Evolutionary conservation across 2,113 vertebrate species (phyloP).

Genomic region (Pelmatolapia mariae): DNA sequence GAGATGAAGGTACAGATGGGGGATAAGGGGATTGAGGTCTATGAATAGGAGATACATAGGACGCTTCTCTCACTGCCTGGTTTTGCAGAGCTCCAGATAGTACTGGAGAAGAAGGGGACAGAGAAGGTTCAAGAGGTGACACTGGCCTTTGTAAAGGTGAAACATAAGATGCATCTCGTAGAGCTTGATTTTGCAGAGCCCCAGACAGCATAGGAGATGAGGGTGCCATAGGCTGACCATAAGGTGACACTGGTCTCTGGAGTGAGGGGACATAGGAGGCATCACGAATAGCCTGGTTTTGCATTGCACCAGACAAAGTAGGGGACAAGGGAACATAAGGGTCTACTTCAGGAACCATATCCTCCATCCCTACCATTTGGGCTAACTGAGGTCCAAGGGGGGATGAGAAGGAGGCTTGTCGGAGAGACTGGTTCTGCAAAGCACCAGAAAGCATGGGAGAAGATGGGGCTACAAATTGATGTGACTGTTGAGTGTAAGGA

Average conservation of each 20-base stretch:
- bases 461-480: constrained; percentile 27
- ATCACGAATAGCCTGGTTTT: constrained; percentile 43
- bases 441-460: constrained; percentile 50
- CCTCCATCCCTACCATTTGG: constrained; percentile 18
- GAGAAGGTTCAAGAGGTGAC: constrained; percentile 43
- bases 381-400: constrained; percentile 9
- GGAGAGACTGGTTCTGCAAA: constrained; percentile 25
- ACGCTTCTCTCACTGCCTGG: constrained; percentile 45
- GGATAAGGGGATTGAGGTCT: constrained; percentile 54
- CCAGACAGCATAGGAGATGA: constrained; percentile 47
- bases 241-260: constrained; percentile 40
- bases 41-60: constrained; percentile 43
- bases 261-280: constrained; percentile 42
- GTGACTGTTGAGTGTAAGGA: constrained; percentile 28
- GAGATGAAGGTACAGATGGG: constrained; percentile 40
- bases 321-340: constrained; percentile 22
- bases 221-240: constrained; percentile 25
- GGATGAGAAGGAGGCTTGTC: constrained; percentile 17
- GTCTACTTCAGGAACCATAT: constrained; percentile 21
- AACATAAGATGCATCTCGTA: constrained; percentile 51
- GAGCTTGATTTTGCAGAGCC: constrained; percentile 51
- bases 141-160: constrained; percentile 35
- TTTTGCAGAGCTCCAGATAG: constrained; percentile 59
- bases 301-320: constrained; percentile 41
- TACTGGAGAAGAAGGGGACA: constrained; percentile 45